Percentiles rank a stretch among this genome's conserved stretches.
phyloP scores from a whole-genome alignment of 2,888 invertebrate genomes.

The Oxycera nigricornis region DNA sequence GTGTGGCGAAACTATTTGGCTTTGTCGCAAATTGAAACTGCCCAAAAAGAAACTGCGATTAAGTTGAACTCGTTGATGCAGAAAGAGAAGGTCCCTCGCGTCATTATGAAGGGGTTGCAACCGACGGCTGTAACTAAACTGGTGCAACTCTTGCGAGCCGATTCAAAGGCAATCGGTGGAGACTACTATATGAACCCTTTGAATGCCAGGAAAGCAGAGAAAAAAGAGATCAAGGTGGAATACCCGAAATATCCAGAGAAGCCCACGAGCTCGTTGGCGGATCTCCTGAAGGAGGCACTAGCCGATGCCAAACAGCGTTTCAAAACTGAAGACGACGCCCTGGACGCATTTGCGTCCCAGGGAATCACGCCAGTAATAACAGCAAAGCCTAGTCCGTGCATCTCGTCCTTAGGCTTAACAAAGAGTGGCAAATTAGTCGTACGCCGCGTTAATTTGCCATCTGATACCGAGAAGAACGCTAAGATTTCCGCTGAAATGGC shows the following conservation, averaged over 20 bases:
- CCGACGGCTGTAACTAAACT: not conserved
- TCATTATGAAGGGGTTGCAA: not conserved
- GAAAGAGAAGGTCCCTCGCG: slow-evolving; percentile 17
- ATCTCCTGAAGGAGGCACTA: not conserved
- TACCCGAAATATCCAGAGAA: not conserved
- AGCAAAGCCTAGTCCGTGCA: not conserved
- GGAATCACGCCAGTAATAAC: not conserved
- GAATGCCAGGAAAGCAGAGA: not conserved
- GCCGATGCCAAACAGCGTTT: not conserved
- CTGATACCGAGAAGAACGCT: not conserved
- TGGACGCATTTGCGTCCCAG: no score
- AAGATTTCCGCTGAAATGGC: not conserved
- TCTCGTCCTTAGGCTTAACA: not conserved
- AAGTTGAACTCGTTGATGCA: slow-evolving; percentile 17
- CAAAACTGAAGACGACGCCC: not conserved
- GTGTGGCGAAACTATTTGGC: not conserved
- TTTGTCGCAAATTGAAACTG: not conserved
- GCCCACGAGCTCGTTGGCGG: not conserved
- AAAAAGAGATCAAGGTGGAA: not conserved
- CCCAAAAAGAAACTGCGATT: slow-evolving; percentile 7
- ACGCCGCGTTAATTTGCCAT: not conserved
- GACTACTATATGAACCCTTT: not conserved
- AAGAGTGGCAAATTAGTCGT: not conserved
- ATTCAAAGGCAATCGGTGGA: not conserved
- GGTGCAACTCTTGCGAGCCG: not conserved